phyloP scores from a whole-genome alignment of 1,140 invertebrate genomes.

The Macrobrachium rosenbergii region DNA sequence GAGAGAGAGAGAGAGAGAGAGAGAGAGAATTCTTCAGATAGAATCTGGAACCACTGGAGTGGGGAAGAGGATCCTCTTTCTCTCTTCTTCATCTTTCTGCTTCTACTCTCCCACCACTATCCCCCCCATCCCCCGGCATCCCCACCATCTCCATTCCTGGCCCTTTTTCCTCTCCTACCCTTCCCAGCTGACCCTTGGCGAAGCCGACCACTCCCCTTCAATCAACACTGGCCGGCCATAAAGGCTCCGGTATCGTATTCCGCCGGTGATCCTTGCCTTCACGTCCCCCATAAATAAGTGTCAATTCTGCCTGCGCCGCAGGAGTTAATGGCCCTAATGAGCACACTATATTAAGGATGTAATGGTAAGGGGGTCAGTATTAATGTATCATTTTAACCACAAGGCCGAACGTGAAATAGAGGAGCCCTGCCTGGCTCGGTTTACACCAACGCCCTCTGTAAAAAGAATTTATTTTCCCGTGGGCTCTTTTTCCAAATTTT shows the following conservation, averaged over 20 bases:
- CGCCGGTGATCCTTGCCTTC: not conserved
- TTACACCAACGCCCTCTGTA: too few species aligned
- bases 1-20: too few species aligned
- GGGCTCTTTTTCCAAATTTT: too few species aligned
- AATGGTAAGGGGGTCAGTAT: slow-evolving; percentile 3
- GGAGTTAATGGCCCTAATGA: slow-evolving; percentile 19
- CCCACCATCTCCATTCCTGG: not conserved
- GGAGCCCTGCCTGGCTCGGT: too few species aligned
- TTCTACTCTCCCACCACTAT: not conserved
- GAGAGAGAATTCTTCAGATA: too few species aligned
- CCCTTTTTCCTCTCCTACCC: not conserved
- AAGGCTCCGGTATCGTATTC: not conserved
- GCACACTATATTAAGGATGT: slow-evolving; percentile 19
- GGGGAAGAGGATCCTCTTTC: not conserved
- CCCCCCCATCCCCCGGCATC: not conserved
- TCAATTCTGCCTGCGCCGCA: not conserved
- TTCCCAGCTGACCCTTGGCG: not conserved
- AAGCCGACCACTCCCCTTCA: slow-evolving; percentile 21
- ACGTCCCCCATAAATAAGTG: not conserved
- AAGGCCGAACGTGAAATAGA: too few species aligned
- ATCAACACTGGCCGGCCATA: slow-evolving; percentile 8
- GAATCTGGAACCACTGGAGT: too few species aligned
- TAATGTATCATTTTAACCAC: slow-evolving; percentile 11
- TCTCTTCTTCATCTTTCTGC: not conserved
- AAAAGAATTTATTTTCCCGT: too few species aligned